Evolutionary conservation across 1,140 invertebrate species (phyloP).

Genomic region (Achroia grisella): DNA sequence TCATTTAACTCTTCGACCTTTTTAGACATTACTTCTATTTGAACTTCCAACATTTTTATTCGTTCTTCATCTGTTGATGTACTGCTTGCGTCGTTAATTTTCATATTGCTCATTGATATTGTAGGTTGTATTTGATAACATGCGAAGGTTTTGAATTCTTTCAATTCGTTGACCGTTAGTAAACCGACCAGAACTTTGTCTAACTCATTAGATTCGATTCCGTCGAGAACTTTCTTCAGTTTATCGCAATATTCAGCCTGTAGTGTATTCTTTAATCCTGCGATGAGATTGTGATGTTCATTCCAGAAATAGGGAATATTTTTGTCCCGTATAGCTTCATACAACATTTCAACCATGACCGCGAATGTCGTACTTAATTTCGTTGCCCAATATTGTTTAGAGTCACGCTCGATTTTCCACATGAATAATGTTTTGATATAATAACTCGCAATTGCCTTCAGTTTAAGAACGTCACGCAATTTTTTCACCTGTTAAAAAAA

Average conservation of each 20-base stretch:
- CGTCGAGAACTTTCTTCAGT: slow-evolving; percentile 30
- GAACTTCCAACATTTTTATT: too few species aligned
- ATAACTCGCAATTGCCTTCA: slow-evolving; percentile 67
- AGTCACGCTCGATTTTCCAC: slow-evolving; percentile 46
- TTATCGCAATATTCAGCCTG: slow-evolving; percentile 33
- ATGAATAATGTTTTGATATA: slow-evolving; percentile 73
- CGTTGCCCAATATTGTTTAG: slow-evolving; percentile 54
- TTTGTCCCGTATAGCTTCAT: slow-evolving; percentile 36
- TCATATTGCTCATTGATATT: too few species aligned
- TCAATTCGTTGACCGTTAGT: slow-evolving; percentile 28
- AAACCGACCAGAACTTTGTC: slow-evolving; percentile 27
- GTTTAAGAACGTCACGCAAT: slow-evolving; percentile 55
- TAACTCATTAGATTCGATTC: slow-evolving; percentile 29
- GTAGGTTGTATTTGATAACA: too few species aligned
- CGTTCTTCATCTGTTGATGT: too few species aligned
- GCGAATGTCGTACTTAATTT: slow-evolving; percentile 55
- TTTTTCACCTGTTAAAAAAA: slow-evolving; percentile 49
- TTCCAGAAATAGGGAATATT: slow-evolving; percentile 70
- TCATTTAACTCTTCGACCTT: too few species aligned
- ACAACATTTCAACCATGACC: slow-evolving; percentile 56
- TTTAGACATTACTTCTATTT: too few species aligned
- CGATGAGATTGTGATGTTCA: slow-evolving; percentile 53
- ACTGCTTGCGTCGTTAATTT: too few species aligned
- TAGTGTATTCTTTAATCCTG: slow-evolving; percentile 21
- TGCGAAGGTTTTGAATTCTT: slow-evolving; percentile 31